phyloP scores from a whole-genome alignment of 2,888 invertebrate species.

The Sarcophaga rosellei region DNA sequence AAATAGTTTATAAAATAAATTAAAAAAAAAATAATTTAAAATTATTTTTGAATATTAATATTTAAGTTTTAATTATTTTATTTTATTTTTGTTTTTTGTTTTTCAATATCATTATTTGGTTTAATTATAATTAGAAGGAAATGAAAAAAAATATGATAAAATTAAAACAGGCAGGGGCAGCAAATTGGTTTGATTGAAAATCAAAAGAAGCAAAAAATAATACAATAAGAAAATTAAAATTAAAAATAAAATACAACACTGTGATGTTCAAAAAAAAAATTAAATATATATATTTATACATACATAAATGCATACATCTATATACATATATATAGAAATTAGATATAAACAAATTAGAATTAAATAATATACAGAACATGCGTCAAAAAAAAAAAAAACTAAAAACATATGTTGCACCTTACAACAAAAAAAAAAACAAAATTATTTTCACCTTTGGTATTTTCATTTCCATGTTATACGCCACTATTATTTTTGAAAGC shows the following conservation, averaged over 20 bases:
- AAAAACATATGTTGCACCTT: slow-evolving; percentile 57
- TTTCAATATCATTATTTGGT: too few relatives aligned
- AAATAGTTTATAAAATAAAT: slow-evolving; percentile 51
- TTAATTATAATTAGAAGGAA: too few relatives aligned
- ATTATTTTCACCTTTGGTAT: slow-evolving; percentile 38
- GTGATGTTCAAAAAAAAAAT: slow-evolving; percentile 65
- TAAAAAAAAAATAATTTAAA: neutral
- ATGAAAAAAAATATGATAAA: neutral
- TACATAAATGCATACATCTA: neutral
- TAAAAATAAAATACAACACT: slow-evolving; percentile 68
- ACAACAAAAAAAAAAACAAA: slow-evolving; percentile 12
- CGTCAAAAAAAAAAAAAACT: neutral
- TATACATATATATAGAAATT: neutral
- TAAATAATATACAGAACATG: neutral
- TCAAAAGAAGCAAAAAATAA: slow-evolving; percentile 71
- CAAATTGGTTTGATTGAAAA: slow-evolving; percentile 66
- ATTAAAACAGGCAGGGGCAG: slow-evolving; percentile 58
- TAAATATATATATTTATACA: slow-evolving; percentile 46
- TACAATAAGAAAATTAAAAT: slow-evolving; percentile 64
- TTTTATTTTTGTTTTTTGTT: slow-evolving; percentile 17
- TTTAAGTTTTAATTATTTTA: slow-evolving; percentile 40
- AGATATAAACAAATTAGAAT: slow-evolving; percentile 8
- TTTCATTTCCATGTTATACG: too few relatives aligned
- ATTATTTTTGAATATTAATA: neutral
- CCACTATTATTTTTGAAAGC: too few relatives aligned